These are phyloP conservation scores for Pollenia labialis DNA, from an alignment of 2,888 invertebrate genomes.

Conservation along the genomic window DNA sequence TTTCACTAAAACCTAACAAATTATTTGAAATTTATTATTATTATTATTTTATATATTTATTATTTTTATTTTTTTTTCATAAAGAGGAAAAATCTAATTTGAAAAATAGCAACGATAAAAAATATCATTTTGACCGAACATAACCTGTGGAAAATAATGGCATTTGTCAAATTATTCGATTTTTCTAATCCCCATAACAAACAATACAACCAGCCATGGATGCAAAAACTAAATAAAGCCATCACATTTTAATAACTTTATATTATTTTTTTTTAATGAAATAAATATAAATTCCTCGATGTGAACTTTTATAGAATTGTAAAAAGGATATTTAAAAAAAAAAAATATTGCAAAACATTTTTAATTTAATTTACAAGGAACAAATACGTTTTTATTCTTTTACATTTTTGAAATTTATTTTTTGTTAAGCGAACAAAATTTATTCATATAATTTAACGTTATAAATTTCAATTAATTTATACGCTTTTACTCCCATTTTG, in stretches of 20 bases:
- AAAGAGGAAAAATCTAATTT: conserved; percentile 32
- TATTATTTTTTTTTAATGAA: conserved; percentile 3
- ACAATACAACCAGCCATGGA: background rate
- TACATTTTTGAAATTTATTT: background rate
- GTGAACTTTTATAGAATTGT: conserved; percentile 7
- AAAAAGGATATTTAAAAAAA: background rate
- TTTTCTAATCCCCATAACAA: background rate
- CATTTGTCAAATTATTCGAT: background rate
- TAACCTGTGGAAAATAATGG: conserved; percentile 14
- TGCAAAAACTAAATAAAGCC: conserved; percentile 13
- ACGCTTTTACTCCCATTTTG: conserved; percentile 26
- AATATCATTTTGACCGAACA: background rate
- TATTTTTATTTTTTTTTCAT: background rate
- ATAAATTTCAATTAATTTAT: conserved; percentile 47
- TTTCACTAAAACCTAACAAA: conserved; percentile 8
- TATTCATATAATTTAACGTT: conserved; percentile 25
- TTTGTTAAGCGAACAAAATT: background rate
- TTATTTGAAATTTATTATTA: conserved; percentile 28
- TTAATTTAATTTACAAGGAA: background rate
- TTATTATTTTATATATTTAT: no score
- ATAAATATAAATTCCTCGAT: background rate
- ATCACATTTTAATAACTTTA: conserved; percentile 26
- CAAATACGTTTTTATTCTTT: background rate
- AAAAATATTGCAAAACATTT: background rate
- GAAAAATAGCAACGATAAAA: background rate